Base-by-base conservation (phyloP, 1,140 invertebrate species). In the Camponotus vicinus region DNA sequence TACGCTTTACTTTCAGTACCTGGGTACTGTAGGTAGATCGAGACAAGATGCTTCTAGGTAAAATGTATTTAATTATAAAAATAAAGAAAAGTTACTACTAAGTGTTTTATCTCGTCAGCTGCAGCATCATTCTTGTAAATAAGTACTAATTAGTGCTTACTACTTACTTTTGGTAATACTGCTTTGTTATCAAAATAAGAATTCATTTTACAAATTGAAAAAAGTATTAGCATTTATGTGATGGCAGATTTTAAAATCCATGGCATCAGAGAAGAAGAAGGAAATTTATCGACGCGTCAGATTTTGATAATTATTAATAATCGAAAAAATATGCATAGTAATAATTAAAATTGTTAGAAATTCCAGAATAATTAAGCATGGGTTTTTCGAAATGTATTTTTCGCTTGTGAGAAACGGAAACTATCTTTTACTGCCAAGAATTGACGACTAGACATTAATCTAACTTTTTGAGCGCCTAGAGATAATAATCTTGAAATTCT, bases 401-500 rank as follows among this genome's bases (percentile, higher is more conserved):
- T 69, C 21, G 13, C 18, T 21, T 9, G 9, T 32, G 34, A 49
- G 8, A 49, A 32, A 52, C 8, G 45, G 9, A 55, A 69, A 37
- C 42, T 69, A 52, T 69, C 52, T 55, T 69, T 82, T 57, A 18
- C 66, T 18, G 13, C 15, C 34, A 21, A 45, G 37, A 32, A 34
- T 34, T 27, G 66, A 82, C 55, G 79, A 82, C 61, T 18, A 55
- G n/a, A 34, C 55, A 55, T 45, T 75, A 80, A 80, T 80, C 45
- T 69, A 27, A 80, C 57, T n/a, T 70, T 37, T 59, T 83, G 13
- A 61, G 55, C 34, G 37, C 52, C 40, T 21, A n/a, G 67, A 83
- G 32, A 73, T 73, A 83, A 59, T 83, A 73, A 83, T 83, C 79
- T 83, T n/a, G 27, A 73, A 34, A 61, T 73, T 61, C 79, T 57